These are phyloP conservation scores for Allophyes oxyacanthae DNA, from an alignment of 2,888 invertebrate species.

Conservation along the genomic window DNA sequence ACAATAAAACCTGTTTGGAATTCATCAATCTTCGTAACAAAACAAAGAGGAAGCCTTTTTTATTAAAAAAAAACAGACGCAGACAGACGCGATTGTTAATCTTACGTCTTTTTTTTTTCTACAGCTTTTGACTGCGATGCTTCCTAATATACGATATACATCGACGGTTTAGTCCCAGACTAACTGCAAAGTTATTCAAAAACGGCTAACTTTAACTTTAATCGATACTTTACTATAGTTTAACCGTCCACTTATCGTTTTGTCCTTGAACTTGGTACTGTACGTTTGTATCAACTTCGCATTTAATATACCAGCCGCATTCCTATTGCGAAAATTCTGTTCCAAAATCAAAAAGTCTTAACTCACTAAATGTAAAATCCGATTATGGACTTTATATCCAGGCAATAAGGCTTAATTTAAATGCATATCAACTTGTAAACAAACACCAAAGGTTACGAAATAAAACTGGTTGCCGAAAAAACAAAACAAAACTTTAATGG, in stretches of 20 bases:
- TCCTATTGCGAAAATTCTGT: constrained; percentile 19
- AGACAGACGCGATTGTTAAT: neutral
- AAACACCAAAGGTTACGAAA: constrained; percentile 30
- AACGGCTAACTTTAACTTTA: constrained; percentile 20
- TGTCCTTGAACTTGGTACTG: constrained; percentile 68
- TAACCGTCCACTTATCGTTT: constrained; percentile 20
- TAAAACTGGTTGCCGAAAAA: constrained; percentile 50
- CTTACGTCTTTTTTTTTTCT: neutral
- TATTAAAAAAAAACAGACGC: constrained; percentile 1
- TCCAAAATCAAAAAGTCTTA: constrained; percentile 13
- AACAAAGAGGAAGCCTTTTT: constrained; percentile 1
- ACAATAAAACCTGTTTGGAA: constrained; percentile 3
- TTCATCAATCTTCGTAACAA: neutral
- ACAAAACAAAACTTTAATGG: constrained; percentile 32
- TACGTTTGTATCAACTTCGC: constrained; percentile 59
- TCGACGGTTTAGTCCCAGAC: constrained; percentile 8
- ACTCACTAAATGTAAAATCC: neutral
- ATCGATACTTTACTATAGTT: constrained; percentile 16
- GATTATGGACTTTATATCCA: neutral
- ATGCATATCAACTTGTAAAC: neutral
- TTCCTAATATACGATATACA: constrained; percentile 9
- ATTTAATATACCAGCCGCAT: constrained; percentile 51
- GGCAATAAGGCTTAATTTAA: constrained; percentile 8
- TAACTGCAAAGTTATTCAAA: neutral
- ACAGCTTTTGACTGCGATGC: neutral